Evolutionary conservation across 2,113 vertebrate genomes (phyloP), one percentile per base, ranked within the genome.

Genomic region (Mesoclemmys tuberculata): DNA sequence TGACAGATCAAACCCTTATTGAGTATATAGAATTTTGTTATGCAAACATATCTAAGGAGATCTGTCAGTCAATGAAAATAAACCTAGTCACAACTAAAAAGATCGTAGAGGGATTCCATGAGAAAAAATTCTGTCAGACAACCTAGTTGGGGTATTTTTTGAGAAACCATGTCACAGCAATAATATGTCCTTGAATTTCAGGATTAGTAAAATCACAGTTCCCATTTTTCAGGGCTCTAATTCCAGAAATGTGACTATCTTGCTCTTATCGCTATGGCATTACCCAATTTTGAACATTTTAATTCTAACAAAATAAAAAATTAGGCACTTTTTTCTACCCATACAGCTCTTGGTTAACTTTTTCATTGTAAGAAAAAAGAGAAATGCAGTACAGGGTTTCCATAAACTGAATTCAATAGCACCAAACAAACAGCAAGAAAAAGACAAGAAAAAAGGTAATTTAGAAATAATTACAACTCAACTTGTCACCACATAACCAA

Each of bases 11-110:
- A 90, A 79, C 80, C 44, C 44, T 46, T 55, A 77, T 84, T 49
- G 16, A 94, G 85, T 90, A 89, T 6, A 9, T n/a, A 96, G 54
- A 41, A 12, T 74, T 93, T 88, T 90, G 87, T 55, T 89, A 90
- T 26, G 87, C 85, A 96, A 92, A 95, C 10, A 68, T 0, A 0
- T 22, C 85, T 89, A 95, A 94, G 93, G 94, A 94, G 94, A 93
- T 82, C 88, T 89, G 91, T 92, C 91, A 85, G n/a, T 35, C 83
- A 84, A 81, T 94, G 56, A 77, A 26, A 77, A 77, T 83, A 86
- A 52, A 9, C 8, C 44, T 26, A 56, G 27, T 90, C 85, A 77
- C 41, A 77, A 77, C 24, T 78, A 46, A 94, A 84, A 74, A 49
- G 26, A 82, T 22, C 52, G 80, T 88, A 94, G 88, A 90, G 64